phyloP scores from a whole-genome alignment of 2,888 invertebrate genomes.

The Salpingus planirostris region DNA sequence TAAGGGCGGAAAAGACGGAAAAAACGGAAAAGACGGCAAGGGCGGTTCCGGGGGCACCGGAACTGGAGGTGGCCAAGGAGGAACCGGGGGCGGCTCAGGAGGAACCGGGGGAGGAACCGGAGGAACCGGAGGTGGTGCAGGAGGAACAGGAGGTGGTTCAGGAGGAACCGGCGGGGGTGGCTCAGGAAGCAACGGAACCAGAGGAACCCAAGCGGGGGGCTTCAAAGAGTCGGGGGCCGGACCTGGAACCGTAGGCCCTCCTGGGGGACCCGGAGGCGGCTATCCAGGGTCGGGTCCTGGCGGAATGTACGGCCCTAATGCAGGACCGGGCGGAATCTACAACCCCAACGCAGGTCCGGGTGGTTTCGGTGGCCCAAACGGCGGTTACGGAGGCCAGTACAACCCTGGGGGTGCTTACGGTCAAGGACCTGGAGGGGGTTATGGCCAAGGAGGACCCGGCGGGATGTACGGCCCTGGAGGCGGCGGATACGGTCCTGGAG shows the following conservation, averaged over 20 bases:
- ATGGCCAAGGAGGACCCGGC: conserved; percentile 2
- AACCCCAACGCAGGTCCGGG: too few relatives aligned
- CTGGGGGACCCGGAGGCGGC: conserved; percentile 14
- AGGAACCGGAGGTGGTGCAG: conserved; percentile 1
- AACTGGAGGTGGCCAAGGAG: neutral
- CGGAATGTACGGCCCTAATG: conserved; percentile 1
- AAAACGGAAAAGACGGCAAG: conserved; percentile 1
- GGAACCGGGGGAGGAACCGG: conserved; percentile 4
- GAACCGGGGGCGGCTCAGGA: neutral
- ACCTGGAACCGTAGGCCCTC: conserved; percentile 14
- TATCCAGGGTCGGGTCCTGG: conserved; percentile 19
- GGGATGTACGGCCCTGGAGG: neutral
- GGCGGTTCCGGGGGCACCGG: neutral
- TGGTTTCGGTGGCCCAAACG: too few relatives aligned
- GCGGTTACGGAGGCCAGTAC: too few relatives aligned
- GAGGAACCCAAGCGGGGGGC: too few relatives aligned
- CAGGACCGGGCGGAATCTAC: too few relatives aligned
- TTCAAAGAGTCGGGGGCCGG: too few relatives aligned
- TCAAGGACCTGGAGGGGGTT: conserved; percentile 4
- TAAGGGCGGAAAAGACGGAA: conserved; percentile 1
- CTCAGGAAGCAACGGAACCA: too few relatives aligned
- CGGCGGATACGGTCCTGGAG: neutral
- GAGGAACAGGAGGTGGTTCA: conserved; percentile 1
- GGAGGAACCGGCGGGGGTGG: conserved; percentile 4
- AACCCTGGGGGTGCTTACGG: conserved; percentile 5